phyloP scores from a whole-genome alignment of 2,797 vertebrate species.

The Sebastes reedi region DNA sequence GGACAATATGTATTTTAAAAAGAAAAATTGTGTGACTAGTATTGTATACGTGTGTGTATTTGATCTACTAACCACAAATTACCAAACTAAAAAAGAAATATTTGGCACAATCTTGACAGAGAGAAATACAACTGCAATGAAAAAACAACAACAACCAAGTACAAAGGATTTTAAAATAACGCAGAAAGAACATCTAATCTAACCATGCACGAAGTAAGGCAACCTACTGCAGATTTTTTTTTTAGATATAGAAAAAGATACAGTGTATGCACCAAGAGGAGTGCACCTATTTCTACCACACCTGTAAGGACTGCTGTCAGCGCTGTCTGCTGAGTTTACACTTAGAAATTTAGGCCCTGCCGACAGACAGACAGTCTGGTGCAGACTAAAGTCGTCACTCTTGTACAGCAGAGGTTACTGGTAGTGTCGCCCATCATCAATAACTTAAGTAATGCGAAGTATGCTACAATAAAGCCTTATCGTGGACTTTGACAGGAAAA shows the following conservation, averaged over 20 bases:
- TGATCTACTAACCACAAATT: constrained; percentile 72
- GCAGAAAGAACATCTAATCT: constrained; percentile 86
- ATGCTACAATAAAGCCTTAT: constrained; percentile 82
- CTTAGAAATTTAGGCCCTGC: constrained; percentile 65
- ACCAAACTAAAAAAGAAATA: constrained; percentile 57
- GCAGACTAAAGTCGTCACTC: constrained; percentile 64
- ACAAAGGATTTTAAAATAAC: constrained; percentile 80
- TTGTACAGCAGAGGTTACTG: constrained; percentile 67
- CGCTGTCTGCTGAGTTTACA: constrained; percentile 72
- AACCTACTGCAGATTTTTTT: constrained; percentile 83
- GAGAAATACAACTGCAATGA: constrained; percentile 65
- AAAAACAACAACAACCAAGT: constrained; percentile 67
- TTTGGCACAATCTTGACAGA: constrained; percentile 73
- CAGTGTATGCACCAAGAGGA: constrained; percentile 61
- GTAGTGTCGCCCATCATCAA: constrained; percentile 49
- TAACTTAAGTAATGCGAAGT: constrained; percentile 78
- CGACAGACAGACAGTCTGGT: constrained; percentile 59
- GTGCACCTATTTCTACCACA: constrained; percentile 79
- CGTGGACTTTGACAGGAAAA: constrained; percentile 75
- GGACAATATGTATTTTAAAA: constrained; percentile 63
- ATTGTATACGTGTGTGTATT: constrained; percentile 61
- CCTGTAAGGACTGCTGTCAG: constrained; percentile 65
- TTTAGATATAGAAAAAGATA: constrained; percentile 75
- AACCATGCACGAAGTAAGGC: constrained; percentile 95
- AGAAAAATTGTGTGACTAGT: constrained; percentile 57